phyloP scores from a whole-genome alignment of 2,888 invertebrate genomes.

The Marronus borbonicus region DNA sequence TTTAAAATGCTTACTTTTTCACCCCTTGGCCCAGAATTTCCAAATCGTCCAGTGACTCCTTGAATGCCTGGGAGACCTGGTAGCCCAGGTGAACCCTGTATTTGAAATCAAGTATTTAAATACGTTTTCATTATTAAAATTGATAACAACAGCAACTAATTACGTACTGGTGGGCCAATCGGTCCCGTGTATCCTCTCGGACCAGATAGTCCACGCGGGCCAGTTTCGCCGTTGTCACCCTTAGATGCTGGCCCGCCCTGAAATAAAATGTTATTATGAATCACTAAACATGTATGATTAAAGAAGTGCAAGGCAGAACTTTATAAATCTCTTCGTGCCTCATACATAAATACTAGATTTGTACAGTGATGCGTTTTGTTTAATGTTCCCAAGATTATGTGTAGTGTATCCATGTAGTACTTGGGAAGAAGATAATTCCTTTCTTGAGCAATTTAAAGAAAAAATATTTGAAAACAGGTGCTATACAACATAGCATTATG shows the following conservation, averaged over 20 bases:
- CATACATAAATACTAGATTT: too few relatives aligned
- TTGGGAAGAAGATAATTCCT: too few relatives aligned
- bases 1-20: conserved; percentile 61
- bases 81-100: conserved; percentile 66
- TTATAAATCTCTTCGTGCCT: neutral
- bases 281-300: neutral
- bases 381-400: too few relatives aligned
- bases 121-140: conserved; percentile 26
- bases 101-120: neutral
- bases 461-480: too few relatives aligned
- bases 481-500: too few relatives aligned
- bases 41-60: conserved; percentile 69
- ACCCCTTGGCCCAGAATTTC: conserved; percentile 71
- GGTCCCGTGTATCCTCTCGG: conserved; percentile 41
- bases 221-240: conserved; percentile 69
- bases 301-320: neutral
- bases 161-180: conserved; percentile 27
- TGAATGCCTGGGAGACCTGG: conserved; percentile 69
- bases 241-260: conserved; percentile 71
- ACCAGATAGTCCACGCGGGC: conserved; percentile 51
- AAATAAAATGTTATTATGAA: conserved; percentile 9
- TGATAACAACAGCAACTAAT: conserved; percentile 9
- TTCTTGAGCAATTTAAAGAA: too few relatives aligned
- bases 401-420: too few relatives aligned
- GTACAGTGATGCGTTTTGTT: too few relatives aligned